Evolutionary conservation across 2,888 invertebrate species (phyloP), one percentile per base, ranked within the genome.

Genomic region (Cheiracanthium punctorium): DNA sequence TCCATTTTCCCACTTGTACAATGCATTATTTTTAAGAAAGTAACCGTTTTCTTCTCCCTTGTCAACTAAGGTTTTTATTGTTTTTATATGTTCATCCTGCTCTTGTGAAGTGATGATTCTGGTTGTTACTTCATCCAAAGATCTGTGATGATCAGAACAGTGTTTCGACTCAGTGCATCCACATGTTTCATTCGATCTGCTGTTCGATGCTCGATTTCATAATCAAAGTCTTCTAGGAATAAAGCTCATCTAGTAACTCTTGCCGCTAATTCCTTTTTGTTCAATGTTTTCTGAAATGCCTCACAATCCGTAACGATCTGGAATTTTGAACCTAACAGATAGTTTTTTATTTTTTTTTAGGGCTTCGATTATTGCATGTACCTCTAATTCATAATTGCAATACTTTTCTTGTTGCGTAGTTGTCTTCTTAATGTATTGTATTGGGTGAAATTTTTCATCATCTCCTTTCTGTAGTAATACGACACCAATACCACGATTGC

Each of bases 161-260:
- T 1, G 17, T 48, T 52, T 0, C 58, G 70, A 20, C 82, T 75
- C 1, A 82, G 24, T 0, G 74, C 82, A 69, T 75, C 82, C 4
- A 75, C 82, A 24, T 82, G 75, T 10, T 32, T 12, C 74, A 70
- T 82, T 30, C 12, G 43, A 2, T 20, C n/a, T 5, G 67, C 82
- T 14, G 67, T 0, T 29, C 32, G 20, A 33, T 75, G 82, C 8
- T 28, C n/a, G 1, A 82, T 58, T 75, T 74, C 75, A 58, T 74
- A 70, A n/a, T 74, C 37, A 29, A 82, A 82, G 0, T 75, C 75
- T 52, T 82, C 69, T n/a, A 82, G 41, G 17, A 69, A 67, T 24
- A 24, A 24, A 4, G 20, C 58, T 17, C 43, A 48, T 48, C 43
- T 48, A 12, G 43, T 17, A 17, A 48, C n/a, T 48, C n/a, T 48